Evolutionary conservation across 2,797 vertebrate species (phyloP).

Genomic region (Smutsia gigantea): DNA sequence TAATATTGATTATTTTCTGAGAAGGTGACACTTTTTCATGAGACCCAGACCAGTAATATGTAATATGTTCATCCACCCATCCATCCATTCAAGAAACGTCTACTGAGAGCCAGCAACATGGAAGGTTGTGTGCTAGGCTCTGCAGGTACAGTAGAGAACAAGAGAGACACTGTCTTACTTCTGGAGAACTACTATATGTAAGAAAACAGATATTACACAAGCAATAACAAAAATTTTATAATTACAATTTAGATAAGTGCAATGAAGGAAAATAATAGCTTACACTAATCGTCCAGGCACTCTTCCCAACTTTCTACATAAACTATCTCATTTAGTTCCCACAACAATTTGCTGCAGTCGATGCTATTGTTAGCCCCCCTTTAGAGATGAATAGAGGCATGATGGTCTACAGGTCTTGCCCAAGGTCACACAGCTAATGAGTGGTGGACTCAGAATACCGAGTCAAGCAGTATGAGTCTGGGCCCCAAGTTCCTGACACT

Average conservation of each 20-base stretch:
- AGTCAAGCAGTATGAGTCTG: not conserved
- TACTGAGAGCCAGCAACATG: not conserved
- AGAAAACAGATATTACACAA: not conserved
- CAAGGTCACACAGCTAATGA: not conserved
- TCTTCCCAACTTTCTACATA: not conserved
- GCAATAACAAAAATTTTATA: not conserved
- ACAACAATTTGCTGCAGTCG: not conserved
- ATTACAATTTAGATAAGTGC: not conserved
- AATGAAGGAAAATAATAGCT: not conserved
- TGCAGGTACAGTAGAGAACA: not conserved
- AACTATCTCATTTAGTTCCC: not conserved
- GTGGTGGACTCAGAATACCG: not conserved
- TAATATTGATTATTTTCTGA: not conserved
- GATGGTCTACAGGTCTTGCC: not conserved
- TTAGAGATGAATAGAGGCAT: not conserved
- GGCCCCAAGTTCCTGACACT: not conserved
- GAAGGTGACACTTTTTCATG: not conserved
- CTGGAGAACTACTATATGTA: not conserved
- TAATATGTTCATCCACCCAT: not conserved
- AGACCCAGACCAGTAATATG: not conserved
- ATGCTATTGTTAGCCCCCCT: not conserved
- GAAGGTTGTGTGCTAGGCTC: not conserved
- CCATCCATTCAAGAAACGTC: not conserved
- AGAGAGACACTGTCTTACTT: not conserved
- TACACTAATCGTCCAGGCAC: not conserved